A percentile compares a stretch with the other conserved stretches of the same genome.
These are phyloP conservation scores for Euzophera pinguis DNA, from an alignment of 2,888 invertebrate species.

Conservation along the genomic window DNA sequence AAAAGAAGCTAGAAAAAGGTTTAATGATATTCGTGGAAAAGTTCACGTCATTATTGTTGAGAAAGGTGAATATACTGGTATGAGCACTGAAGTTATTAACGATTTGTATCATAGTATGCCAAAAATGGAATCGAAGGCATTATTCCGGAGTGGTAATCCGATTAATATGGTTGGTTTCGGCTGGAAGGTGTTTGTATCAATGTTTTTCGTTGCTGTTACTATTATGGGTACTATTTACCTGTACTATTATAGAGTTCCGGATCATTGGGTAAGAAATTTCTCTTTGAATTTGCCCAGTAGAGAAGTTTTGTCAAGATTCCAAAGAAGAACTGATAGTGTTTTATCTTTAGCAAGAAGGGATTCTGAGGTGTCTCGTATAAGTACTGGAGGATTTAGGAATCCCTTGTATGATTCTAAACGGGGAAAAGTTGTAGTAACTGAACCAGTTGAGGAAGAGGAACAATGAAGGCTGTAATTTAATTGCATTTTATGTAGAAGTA, in stretches of 20 bases:
- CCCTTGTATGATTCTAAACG: conserved; percentile 66
- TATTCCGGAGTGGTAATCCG: conserved; percentile 53
- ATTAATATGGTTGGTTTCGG: conserved; percentile 45
- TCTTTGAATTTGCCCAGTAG: conserved; percentile 16
- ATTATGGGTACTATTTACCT: conserved; percentile 48
- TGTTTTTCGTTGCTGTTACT: conserved; percentile 52
- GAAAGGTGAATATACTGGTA: conserved; percentile 52
- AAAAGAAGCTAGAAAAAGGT: neutral
- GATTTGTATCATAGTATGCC: conserved; percentile 41
- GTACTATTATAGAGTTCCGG: conserved; percentile 49
- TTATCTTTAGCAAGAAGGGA: conserved; percentile 63
- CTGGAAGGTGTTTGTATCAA: conserved; percentile 51
- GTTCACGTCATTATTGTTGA: conserved; percentile 62
- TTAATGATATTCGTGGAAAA: conserved; percentile 19
- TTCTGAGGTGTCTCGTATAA: conserved; percentile 38
- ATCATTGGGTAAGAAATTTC: conserved; percentile 10
- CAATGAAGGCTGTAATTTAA: neutral
- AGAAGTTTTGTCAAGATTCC: conserved; percentile 38
- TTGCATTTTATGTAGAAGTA: too few species aligned
- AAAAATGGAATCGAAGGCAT: conserved; percentile 40
- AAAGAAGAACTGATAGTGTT: conserved; percentile 61
- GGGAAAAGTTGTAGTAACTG: conserved; percentile 50
- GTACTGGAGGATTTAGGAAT: conserved; percentile 59
- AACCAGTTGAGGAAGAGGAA: conserved; percentile 42
- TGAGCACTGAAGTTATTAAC: conserved; percentile 49